Percentiles rank a stretch among this genome's conserved stretches.
Conservation (phyloP, 2,113 vertebrate genomes). For the Thamnophis sirtalis region DNA sequence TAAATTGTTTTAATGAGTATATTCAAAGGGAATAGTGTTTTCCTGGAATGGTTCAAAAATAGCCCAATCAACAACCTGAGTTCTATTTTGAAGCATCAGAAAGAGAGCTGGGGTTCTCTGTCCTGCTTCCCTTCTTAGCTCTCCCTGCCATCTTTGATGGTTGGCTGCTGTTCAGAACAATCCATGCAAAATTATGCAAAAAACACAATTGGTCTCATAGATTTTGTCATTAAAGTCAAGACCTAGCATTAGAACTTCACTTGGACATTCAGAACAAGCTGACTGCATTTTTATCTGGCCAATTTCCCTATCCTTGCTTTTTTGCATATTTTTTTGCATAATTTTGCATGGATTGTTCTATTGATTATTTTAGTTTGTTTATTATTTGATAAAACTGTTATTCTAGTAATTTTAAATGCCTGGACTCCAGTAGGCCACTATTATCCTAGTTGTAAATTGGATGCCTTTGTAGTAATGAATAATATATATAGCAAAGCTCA, state of each 20-base stretch:
- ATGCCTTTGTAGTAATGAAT: constrained; percentile 52
- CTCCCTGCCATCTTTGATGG: background rate
- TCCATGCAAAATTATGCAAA: background rate
- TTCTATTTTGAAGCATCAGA: background rate
- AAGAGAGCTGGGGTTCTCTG: background rate
- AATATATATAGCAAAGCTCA: constrained; percentile 51
- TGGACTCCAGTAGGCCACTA: background rate
- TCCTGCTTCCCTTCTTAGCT: background rate
- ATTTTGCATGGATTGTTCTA: no score
- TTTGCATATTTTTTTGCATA: background rate
- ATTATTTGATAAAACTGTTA: background rate
- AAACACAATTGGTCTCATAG: background rate
- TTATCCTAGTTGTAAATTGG: constrained; percentile 35
- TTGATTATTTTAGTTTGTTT: background rate
- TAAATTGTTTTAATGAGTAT: background rate
- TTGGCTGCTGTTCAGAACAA: background rate
- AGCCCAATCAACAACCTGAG: background rate
- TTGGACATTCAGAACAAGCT: background rate
- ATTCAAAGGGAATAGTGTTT: background rate
- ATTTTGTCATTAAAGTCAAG: background rate
- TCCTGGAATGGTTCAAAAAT: background rate
- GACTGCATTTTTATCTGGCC: background rate
- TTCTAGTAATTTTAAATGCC: background rate
- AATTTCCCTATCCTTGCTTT: background rate
- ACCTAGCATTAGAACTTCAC: background rate